Percentiles rank a stretch among this genome's conserved stretches.
Conservation (phyloP, 2,797 vertebrate genomes). For the Acanthurus tractus region DNA sequence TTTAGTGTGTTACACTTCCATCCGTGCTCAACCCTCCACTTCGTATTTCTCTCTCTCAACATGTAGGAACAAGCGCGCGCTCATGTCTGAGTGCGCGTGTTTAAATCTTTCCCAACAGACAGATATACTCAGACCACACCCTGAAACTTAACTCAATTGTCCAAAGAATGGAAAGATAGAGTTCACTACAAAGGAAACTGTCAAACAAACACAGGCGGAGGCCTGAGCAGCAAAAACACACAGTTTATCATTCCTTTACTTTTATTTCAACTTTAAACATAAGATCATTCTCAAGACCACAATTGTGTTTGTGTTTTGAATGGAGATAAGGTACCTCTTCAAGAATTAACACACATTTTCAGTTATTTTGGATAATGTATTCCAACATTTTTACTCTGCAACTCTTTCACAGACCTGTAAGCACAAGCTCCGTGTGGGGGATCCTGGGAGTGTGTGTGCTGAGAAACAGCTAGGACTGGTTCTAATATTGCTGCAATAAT, state of each 20-base stretch:
- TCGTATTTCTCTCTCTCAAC: slow-evolving; percentile 3
- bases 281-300: background rate
- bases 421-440: slow-evolving; percentile 31
- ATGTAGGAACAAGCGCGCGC: slow-evolving; percentile 38
- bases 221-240: background rate
- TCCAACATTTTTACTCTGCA: background rate
- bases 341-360: slow-evolving; percentile 30
- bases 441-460: slow-evolving; percentile 1
- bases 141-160: slow-evolving; percentile 45
- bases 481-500: slow-evolving; percentile 30
- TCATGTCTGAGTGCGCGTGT: slow-evolving; percentile 12
- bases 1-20: no score
- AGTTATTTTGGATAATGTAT: slow-evolving; percentile 12
- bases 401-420: slow-evolving; percentile 32
- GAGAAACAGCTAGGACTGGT: slow-evolving; percentile 34
- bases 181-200: background rate
- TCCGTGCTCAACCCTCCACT: no score
- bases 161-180: slow-evolving; percentile 31
- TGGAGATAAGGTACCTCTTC: slow-evolving; percentile 10
- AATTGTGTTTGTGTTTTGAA: slow-evolving; percentile 21
- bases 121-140: slow-evolving; percentile 67
- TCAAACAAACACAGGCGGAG: background rate
- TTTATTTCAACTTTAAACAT: slow-evolving; percentile 5
- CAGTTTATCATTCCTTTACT: background rate
- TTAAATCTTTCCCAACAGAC: slow-evolving; percentile 46